phyloP scores from a whole-genome alignment of 1,140 invertebrate species.

The Eupeodes corollae region DNA sequence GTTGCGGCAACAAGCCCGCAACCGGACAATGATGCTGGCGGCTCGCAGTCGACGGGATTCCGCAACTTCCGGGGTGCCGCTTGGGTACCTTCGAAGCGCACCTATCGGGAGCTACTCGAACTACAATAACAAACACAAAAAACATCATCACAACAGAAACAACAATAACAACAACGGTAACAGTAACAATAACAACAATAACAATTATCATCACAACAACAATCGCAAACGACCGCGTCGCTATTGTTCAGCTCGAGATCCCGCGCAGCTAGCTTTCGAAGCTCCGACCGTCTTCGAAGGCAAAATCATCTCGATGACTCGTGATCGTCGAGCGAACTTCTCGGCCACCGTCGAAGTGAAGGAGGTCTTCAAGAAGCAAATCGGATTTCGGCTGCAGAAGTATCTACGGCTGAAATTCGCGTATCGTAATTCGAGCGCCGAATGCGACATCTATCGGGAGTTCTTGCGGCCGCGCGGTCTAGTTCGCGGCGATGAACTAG shows the following conservation, averaged over 20 bases:
- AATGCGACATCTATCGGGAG: constrained; percentile 35
- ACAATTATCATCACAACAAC: constrained; percentile 18
- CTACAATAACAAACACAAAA: background rate
- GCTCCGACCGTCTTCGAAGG: constrained; percentile 54
- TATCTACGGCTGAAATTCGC: constrained; percentile 29
- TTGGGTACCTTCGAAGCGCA: too few relatives aligned
- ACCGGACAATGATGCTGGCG: too few relatives aligned
- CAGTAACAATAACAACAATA: constrained; percentile 10
- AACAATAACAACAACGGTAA: constrained; percentile 7
- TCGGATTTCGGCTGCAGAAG: constrained; percentile 39
- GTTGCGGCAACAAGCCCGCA: too few relatives aligned
- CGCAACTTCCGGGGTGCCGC: too few relatives aligned
- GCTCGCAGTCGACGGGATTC: too few relatives aligned
- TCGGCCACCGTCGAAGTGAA: constrained; percentile 54
- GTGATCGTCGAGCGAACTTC: constrained; percentile 44
- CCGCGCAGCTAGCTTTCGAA: constrained; percentile 46
- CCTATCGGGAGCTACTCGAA: too few relatives aligned
- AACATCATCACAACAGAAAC: constrained; percentile 8
- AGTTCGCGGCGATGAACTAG: constrained; percentile 46
- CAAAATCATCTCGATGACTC: constrained; percentile 49
- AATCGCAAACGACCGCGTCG: constrained; percentile 33
- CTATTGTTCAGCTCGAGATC: constrained; percentile 47
- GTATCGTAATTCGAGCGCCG: constrained; percentile 26
- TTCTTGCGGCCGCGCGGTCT: constrained; percentile 32
- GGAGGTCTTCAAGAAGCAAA: constrained; percentile 48